phyloP scores from a whole-genome alignment of 1,140 invertebrate genomes.

The Archivesica marissinica region DNA sequence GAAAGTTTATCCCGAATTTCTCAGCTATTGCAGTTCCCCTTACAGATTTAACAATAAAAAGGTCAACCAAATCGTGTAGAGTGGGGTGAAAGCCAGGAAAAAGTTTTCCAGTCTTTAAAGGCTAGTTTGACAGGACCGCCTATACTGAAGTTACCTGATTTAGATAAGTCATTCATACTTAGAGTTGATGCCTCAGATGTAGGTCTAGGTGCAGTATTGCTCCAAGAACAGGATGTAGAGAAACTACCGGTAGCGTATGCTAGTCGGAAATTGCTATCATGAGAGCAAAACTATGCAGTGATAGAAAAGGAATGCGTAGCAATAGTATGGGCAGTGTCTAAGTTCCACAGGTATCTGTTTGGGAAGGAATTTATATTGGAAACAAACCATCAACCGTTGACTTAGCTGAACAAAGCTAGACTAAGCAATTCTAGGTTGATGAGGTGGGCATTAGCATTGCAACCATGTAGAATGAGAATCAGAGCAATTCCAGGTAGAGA shows the following conservation, averaged over 20 bases:
- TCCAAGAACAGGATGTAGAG: conserved; percentile 64
- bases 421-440: conserved; percentile 56
- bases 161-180: conserved; percentile 76
- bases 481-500: conserved; percentile 10
- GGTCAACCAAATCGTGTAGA: conserved; percentile 59
- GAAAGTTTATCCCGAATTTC: conserved; percentile 82
- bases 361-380: conserved; percentile 65
- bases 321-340: conserved; percentile 57
- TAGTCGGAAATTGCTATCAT: conserved; percentile 66
- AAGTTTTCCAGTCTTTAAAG: conserved; percentile 61
- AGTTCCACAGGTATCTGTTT: conserved; percentile 62
- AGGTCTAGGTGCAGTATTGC: conserved; percentile 68
- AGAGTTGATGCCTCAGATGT: conserved; percentile 63
- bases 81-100: conserved; percentile 64
- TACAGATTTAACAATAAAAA: conserved; percentile 66
- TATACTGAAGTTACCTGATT: conserved; percentile 77
- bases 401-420: conserved; percentile 63
- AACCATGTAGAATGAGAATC: not conserved
- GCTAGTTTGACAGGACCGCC: conserved; percentile 59
- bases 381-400: conserved; percentile 73
- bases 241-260: conserved; percentile 71
- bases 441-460: conserved; percentile 64
- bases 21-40: conserved; percentile 78
- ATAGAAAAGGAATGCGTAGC: conserved; percentile 66
- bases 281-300: conserved; percentile 37